These are phyloP conservation scores for Carcinoscorpius rotundicauda DNA, from an alignment of 1,140 invertebrate species.

Conservation along the genomic window DNA sequence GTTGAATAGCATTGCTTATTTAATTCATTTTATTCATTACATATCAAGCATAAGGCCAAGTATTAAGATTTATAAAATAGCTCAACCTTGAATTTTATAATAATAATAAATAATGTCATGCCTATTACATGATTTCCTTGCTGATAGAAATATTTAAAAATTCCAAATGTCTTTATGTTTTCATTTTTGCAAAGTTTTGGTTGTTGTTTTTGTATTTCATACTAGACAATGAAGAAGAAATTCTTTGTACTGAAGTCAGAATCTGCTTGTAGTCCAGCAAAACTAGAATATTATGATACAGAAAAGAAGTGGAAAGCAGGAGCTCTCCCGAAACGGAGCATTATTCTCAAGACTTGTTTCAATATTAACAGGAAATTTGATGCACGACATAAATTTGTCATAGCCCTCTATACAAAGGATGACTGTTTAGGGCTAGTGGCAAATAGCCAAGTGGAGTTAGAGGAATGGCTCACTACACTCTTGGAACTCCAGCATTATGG, in stretches of 20 bases:
- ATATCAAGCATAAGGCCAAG: too few species aligned
- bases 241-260: slow-evolving; percentile 71
- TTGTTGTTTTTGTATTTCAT: too few species aligned
- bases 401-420: slow-evolving; percentile 76
- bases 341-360: slow-evolving; percentile 71
- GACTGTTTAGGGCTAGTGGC: slow-evolving; percentile 73
- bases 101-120: too few species aligned
- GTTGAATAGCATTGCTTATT: too few species aligned
- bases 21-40: too few species aligned
- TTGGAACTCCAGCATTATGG: slow-evolving; percentile 51
- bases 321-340: slow-evolving; percentile 56
- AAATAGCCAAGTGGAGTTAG: slow-evolving; percentile 62
- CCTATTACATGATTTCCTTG: too few species aligned
- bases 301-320: slow-evolving; percentile 73
- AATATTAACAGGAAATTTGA: slow-evolving; percentile 66
- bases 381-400: slow-evolving; percentile 69
- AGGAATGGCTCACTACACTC: slow-evolving; percentile 66
- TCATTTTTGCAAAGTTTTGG: too few species aligned
- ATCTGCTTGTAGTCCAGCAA: slow-evolving; percentile 47
- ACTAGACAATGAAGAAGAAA: slow-evolving; percentile 67
- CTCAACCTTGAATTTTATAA: too few species aligned
- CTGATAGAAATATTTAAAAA: too few species aligned
- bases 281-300: slow-evolving; percentile 82
- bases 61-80: too few species aligned
- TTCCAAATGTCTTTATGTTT: too few species aligned